Conservation (phyloP, 2,797 vertebrate genomes). For the Acanthopagrus latus region DNA sequence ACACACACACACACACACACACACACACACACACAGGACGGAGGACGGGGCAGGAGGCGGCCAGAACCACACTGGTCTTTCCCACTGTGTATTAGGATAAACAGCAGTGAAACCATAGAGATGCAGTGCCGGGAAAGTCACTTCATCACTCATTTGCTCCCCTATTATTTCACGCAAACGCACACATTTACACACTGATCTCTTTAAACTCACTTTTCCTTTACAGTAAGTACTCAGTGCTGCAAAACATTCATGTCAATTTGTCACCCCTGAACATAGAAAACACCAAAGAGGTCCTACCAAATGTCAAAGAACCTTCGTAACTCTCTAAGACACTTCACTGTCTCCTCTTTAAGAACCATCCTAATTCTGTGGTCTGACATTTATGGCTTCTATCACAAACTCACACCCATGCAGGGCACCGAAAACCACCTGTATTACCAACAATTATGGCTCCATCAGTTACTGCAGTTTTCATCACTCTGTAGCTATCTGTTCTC, state of each 20-base stretch:
- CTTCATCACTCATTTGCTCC: slow-evolving; percentile 34
- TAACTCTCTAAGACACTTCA: background rate
- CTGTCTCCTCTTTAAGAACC: slow-evolving; percentile 2
- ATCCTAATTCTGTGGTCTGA: background rate
- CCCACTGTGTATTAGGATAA: slow-evolving; percentile 71
- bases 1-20: slow-evolving; percentile 22
- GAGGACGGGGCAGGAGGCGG: slow-evolving; percentile 46
- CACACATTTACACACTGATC: slow-evolving; percentile 23
- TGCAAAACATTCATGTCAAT: background rate
- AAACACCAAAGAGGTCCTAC: background rate
- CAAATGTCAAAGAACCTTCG: slow-evolving; percentile 14
- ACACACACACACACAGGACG: slow-evolving; percentile 27
- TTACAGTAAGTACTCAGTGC: background rate
- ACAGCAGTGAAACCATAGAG: slow-evolving; percentile 66
- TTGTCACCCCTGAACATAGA: slow-evolving; percentile 1
- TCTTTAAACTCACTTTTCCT: slow-evolving; percentile 27
- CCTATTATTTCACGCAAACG: slow-evolving; percentile 24
- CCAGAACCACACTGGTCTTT: slow-evolving; percentile 64
- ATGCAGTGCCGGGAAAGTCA: slow-evolving; percentile 42
- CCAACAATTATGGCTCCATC: slow-evolving; percentile 52
- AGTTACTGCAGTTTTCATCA: slow-evolving; percentile 29
- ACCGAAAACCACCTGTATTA: slow-evolving; percentile 7
- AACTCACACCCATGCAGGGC: slow-evolving; percentile 13
- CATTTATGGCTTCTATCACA: slow-evolving; percentile 8
- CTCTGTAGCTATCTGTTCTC: slow-evolving; percentile 22